Evolutionary conservation across 2,797 vertebrate species (phyloP).

Genomic region (Oryzias dopingdopingensis): DNA sequence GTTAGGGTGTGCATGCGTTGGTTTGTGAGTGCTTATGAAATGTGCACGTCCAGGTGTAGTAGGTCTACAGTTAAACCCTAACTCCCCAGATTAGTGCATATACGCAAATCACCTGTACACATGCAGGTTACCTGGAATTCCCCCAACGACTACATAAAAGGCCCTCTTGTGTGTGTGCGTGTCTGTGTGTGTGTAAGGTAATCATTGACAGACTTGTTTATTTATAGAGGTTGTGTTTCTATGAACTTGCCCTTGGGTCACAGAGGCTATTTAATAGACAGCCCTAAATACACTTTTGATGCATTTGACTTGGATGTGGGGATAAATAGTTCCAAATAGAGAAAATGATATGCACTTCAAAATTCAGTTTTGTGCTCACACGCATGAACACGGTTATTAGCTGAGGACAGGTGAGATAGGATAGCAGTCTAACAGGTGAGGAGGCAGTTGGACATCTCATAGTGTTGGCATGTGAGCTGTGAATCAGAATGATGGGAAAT

Average conservation of each 20-base stretch:
- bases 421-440: slow-evolving; percentile 42
- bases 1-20: slow-evolving; percentile 9
- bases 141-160: slow-evolving; percentile 38
- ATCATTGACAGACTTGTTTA: slow-evolving; percentile 20
- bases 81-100: slow-evolving; percentile 60
- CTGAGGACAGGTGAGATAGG: slow-evolving; percentile 32
- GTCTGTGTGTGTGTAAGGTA: slow-evolving; percentile 25
- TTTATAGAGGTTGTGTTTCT: slow-evolving; percentile 8
- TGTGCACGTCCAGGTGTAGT: slow-evolving; percentile 72
- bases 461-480: slow-evolving; percentile 11
- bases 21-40: slow-evolving; percentile 8
- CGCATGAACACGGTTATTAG: slow-evolving; percentile 16
- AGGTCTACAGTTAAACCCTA: slow-evolving; percentile 76
- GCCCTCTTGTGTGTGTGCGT: slow-evolving; percentile 9
- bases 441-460: slow-evolving; percentile 46
- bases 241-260: slow-evolving; percentile 1
- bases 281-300: not conserved
- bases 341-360: not conserved
- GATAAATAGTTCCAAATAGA: slow-evolving; percentile 4
- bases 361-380: slow-evolving; percentile 26
- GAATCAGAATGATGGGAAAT: slow-evolving; percentile 10
- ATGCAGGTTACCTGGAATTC: slow-evolving; percentile 62
- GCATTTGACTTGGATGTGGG: not conserved
- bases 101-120: slow-evolving; percentile 74
- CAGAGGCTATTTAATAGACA: not conserved